Percentiles rank a stretch among this genome's conserved stretches.
Conservation (phyloP, 1,140 invertebrate species). For the Pseudoatta argentina region DNA sequence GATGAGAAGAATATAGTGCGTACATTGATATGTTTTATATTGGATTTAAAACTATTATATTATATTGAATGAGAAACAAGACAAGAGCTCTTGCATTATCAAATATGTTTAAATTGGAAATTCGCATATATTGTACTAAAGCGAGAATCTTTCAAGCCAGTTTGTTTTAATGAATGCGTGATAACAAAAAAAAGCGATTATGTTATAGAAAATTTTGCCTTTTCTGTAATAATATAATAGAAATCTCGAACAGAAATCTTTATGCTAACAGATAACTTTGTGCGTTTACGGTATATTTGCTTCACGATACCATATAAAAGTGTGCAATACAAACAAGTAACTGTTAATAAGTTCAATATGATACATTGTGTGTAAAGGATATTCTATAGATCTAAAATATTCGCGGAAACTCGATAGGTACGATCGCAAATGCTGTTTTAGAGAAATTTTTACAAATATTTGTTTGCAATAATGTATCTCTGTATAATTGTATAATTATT, state of each 20-base stretch:
- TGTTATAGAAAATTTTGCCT: constrained; percentile 4
- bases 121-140: not conserved
- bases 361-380: constrained; percentile 7
- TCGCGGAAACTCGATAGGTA: not conserved
- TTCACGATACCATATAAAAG: constrained; percentile 42
- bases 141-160: not conserved
- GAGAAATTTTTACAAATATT: constrained; percentile 52
- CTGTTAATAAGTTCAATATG: constrained; percentile 16
- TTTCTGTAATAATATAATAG: constrained; percentile 14
- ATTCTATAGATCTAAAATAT: constrained; percentile 33
- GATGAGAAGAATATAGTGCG: constrained; percentile 57
- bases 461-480: constrained; percentile 36
- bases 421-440: constrained; percentile 37
- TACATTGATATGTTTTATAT: constrained; percentile 58
- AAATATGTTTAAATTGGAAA: constrained; percentile 12
- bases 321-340: constrained; percentile 43
- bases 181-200: not conserved
- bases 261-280: constrained; percentile 31
- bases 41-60: not conserved
- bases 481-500: constrained; percentile 40
- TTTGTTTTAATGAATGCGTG: constrained; percentile 8
- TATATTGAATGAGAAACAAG: not conserved
- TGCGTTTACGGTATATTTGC: constrained; percentile 15
- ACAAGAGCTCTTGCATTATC: not conserved
- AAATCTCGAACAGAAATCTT: constrained; percentile 18